Conservation (phyloP, 2,888 invertebrate genomes). For the Ophion obscuratus region DNA sequence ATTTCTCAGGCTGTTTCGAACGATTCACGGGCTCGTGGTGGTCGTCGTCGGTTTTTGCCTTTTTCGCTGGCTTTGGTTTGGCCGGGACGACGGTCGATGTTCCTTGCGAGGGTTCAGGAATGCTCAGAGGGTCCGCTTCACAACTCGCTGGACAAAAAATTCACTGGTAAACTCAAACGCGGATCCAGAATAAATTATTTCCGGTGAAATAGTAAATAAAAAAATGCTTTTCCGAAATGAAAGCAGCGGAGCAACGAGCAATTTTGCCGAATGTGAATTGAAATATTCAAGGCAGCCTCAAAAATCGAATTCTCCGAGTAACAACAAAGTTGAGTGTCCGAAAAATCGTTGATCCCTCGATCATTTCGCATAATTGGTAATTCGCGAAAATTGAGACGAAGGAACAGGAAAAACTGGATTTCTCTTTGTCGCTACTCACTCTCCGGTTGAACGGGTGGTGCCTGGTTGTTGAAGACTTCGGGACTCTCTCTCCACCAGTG, state of each 20-base stretch:
- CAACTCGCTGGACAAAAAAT: conserved; percentile 24
- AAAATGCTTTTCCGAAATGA: too few relatives aligned
- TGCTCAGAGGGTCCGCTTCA: conserved; percentile 26
- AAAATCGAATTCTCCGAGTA: too few relatives aligned
- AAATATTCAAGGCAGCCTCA: too few relatives aligned
- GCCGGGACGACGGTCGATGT: conserved; percentile 25
- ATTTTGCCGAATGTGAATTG: too few relatives aligned
- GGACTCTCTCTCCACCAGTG: conserved; percentile 64
- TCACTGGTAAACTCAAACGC: neutral
- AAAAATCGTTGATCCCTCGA: too few relatives aligned
- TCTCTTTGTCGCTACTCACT: neutral
- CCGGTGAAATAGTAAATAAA: too few relatives aligned
- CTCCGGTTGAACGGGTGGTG: conserved; percentile 23
- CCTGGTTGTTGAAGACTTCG: conserved; percentile 50
- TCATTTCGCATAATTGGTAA: too few relatives aligned
- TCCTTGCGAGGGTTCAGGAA: conserved; percentile 31
- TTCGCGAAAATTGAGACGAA: too few relatives aligned
- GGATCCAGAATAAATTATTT: too few relatives aligned
- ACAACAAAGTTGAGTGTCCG: too few relatives aligned
- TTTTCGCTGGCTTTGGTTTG: conserved; percentile 44
- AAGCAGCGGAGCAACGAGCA: too few relatives aligned
- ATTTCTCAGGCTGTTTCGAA: conserved; percentile 74
- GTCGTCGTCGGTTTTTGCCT: conserved; percentile 49
- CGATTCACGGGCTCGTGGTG: conserved; percentile 61
- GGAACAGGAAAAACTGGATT: neutral